Evolutionary conservation across 2,888 invertebrate species (phyloP).

Genomic region (Seira musarum): DNA sequence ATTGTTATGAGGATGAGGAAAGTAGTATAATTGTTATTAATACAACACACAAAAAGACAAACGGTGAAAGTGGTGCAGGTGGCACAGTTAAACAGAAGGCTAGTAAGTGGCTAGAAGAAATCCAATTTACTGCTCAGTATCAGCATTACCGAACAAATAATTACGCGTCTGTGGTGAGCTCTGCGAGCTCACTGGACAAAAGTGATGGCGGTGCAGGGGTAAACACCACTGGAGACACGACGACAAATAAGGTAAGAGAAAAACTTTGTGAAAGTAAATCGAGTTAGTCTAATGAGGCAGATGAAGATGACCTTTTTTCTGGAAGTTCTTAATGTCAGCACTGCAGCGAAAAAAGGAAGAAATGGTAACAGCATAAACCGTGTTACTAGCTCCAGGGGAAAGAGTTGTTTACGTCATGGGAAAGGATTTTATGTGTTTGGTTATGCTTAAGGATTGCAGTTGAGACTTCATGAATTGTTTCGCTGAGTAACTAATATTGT

Average conservation of each 20-base stretch:
- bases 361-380: too few species aligned
- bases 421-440: too few species aligned
- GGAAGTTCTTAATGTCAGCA: constrained; percentile 15
- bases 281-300: background rate
- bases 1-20: background rate
- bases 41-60: constrained; percentile 31
- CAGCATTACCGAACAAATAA: constrained; percentile 69
- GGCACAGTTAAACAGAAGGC: constrained; percentile 24
- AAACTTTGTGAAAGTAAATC: too few species aligned
- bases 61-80: constrained; percentile 6
- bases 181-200: constrained; percentile 63
- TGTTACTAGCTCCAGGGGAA: too few species aligned
- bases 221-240: background rate
- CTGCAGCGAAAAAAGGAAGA: background rate
- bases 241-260: background rate
- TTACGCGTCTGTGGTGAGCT: constrained; percentile 68
- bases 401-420: too few species aligned
- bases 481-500: too few species aligned
- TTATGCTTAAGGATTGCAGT: too few species aligned
- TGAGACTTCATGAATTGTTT: too few species aligned
- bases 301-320: background rate
- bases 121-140: constrained; percentile 69
- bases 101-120: constrained; percentile 66
- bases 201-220: constrained; percentile 43
- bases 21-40: constrained; percentile 27